phyloP scores from a whole-genome alignment of 1,140 invertebrate genomes.

The roundworm (Caenorhabditis elegans) region DNA sequence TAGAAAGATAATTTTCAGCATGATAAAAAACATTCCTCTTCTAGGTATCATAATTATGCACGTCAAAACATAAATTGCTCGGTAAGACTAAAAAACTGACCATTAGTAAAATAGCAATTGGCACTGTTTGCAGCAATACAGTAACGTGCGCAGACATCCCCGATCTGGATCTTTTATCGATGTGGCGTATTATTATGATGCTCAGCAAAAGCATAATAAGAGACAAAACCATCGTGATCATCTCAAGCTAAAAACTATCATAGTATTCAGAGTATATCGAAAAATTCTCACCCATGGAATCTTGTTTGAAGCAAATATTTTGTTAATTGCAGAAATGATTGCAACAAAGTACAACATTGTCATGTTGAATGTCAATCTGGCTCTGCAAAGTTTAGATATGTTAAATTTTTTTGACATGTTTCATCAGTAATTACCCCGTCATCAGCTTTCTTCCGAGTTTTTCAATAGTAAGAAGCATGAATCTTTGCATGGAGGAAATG shows the following conservation, averaged over 20 bases:
- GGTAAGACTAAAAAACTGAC: too few relatives aligned
- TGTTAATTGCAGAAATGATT: not conserved
- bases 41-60: too few relatives aligned
- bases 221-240: not conserved
- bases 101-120: not conserved
- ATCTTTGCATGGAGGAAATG: too few relatives aligned
- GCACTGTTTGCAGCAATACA: not conserved
- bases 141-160: not conserved
- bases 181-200: not conserved
- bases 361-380: not conserved
- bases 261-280: not conserved
- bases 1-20: too few relatives aligned
- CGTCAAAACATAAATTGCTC: too few relatives aligned
- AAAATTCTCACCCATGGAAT: not conserved
- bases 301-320: not conserved
- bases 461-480: too few relatives aligned
- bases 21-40: too few relatives aligned
- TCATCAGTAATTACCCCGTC: not conserved
- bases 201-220: not conserved
- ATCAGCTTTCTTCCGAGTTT: not conserved
- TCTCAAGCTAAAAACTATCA: not conserved
- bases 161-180: not conserved
- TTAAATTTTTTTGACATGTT: not conserved
- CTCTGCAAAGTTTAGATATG: not conserved
- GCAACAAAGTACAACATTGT: not conserved